Conservation (phyloP, 1,140 invertebrate species). For the Drosophila teissieri region DNA sequence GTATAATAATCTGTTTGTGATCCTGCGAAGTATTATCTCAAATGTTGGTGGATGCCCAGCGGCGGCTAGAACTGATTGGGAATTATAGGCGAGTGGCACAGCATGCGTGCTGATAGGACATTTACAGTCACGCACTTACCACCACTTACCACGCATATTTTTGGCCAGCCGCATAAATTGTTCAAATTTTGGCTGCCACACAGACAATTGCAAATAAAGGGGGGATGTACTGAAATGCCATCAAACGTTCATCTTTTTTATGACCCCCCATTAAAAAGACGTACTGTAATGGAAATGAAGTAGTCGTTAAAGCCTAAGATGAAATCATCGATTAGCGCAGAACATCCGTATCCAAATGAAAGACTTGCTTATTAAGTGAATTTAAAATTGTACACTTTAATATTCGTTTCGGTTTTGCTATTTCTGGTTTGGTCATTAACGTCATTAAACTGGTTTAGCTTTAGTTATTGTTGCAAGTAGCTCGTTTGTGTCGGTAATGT, state of each 20-base stretch:
- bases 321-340: too few species aligned
- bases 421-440: conserved; percentile 51
- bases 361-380: background rate
- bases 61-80: background rate
- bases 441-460: conserved; percentile 17
- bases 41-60: too few species aligned
- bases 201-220: too few species aligned
- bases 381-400: conserved; percentile 33
- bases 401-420: conserved; percentile 28
- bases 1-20: too few species aligned
- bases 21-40: too few species aligned
- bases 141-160: background rate
- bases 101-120: background rate
- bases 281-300: too few species aligned
- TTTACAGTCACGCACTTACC: background rate
- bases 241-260: too few species aligned
- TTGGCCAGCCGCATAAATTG: background rate
- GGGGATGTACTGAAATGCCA: background rate
- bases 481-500: conserved; percentile 26
- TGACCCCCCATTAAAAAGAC: too few species aligned
- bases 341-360: background rate
- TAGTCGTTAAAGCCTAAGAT: too few species aligned
- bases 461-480: conserved; percentile 33
- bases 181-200: background rate
- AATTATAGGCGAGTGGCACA: background rate